Evolutionary conservation across 2,113 vertebrate species (phyloP), one percentile per base, ranked within the genome.

Genomic region (Zosterops lateralis): DNA sequence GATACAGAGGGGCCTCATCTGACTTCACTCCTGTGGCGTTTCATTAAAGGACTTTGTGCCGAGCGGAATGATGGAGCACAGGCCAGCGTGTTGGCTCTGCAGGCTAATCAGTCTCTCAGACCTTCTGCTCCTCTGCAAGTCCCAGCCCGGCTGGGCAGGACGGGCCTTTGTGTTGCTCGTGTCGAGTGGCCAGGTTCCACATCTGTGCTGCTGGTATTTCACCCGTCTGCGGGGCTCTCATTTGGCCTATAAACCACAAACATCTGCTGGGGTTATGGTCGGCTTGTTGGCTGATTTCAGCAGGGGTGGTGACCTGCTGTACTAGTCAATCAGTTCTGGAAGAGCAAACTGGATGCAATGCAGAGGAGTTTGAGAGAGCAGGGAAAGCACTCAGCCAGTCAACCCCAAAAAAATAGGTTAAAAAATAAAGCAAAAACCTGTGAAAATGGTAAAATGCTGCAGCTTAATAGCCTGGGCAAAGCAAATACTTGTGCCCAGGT

Each of bases 61-160:
- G 85, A 95, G 96, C 94, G 90, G 79, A 96, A 96, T 93, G 93
- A 94, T 75, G 85, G 90, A 94, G 89, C 85, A 34, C 48, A 91
- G 97, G 95, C 96, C 96, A 97, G 67, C 18, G 1, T 4, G 13
- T 44, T 82, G 87, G 81, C 94, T 87, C 66, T 80, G 94, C 95
- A 61, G 97, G 96, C 97, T 97, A 95, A 97, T 98, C 97, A 97
- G 95, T 95, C 94, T 72, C 89, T 96, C 96, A 95, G 93, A 97
- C 97, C 97, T 97, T 97, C 97, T 97, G 97, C 96, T 97, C 96
- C 90, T 67, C 95, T 97, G 97, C 74, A 98, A 97, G 91, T 91
- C 96, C 94, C 58, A 72, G 95, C 85, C 67, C 89, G 65, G 96
- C 97, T 96, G 97, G 97, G 94, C 42, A 48, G 92, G 87, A 82